These are phyloP conservation scores for Coranthus polyacanthus DNA, from an alignment of 2,797 vertebrate genomes.

Conservation along the genomic window DNA sequence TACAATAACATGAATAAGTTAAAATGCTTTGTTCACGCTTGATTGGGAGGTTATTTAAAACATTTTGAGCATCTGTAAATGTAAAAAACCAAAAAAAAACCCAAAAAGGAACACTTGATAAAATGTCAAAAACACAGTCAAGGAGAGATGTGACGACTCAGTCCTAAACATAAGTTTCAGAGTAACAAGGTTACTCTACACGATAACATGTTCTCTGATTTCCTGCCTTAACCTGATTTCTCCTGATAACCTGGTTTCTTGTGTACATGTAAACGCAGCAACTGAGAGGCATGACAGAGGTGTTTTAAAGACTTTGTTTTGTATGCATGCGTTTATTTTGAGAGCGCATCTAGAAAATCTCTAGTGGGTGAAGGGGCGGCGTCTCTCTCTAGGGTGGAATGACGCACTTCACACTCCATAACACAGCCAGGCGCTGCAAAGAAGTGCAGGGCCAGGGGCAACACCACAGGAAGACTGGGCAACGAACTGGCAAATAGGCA, in stretches of 20 bases:
- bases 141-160: conserved; percentile 27
- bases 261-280: conserved; percentile 16
- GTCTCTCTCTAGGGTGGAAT: conserved; percentile 51
- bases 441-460: conserved; percentile 15
- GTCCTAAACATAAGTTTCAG: conserved; percentile 38
- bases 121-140: conserved; percentile 6
- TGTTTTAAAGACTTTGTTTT: conserved; percentile 10
- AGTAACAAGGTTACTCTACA: conserved; percentile 40
- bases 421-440: conserved; percentile 42
- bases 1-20: background rate
- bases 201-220: conserved; percentile 41
- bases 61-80: background rate
- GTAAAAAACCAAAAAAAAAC: background rate
- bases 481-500: conserved; percentile 41
- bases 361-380: conserved; percentile 12
- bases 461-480: conserved; percentile 30
- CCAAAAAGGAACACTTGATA: too few relatives aligned
- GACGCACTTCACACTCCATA: conserved; percentile 71
- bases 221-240: conserved; percentile 44
- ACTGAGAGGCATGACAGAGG: background rate
- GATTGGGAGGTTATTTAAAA: conserved; percentile 4
- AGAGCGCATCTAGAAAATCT: conserved; percentile 41
- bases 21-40: background rate
- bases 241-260: conserved; percentile 43
- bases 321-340: conserved; percentile 20